phyloP scores from a whole-genome alignment of 2,113 vertebrate species.

The Conger conger region DNA sequence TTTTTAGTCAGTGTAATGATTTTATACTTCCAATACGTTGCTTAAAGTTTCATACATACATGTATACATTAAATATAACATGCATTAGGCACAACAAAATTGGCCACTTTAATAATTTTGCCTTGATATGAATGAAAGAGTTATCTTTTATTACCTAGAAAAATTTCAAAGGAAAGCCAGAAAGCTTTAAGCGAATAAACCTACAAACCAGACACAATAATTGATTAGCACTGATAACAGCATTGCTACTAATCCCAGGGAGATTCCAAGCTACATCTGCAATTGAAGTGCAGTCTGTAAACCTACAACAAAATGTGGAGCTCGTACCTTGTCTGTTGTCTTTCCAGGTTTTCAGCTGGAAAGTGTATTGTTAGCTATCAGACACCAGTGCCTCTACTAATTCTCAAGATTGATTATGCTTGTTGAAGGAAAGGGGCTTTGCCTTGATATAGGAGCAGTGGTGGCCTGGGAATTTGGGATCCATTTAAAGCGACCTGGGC shows the following conservation, averaged over 20 bases:
- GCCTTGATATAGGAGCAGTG: not conserved
- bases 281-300: not conserved
- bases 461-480: not conserved
- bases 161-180: not conserved
- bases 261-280: not conserved
- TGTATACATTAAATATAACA: too few relatives aligned
- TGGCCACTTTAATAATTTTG: too few relatives aligned
- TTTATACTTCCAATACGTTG: not conserved
- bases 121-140: not conserved
- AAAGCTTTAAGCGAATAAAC: not conserved
- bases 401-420: constrained; percentile 13
- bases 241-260: not conserved
- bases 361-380: not conserved
- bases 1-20: not conserved
- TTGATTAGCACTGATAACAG: not conserved
- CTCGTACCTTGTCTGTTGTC: not conserved
- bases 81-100: too few relatives aligned
- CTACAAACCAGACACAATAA: not conserved
- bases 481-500: not conserved
- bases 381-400: not conserved
- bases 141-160: not conserved
- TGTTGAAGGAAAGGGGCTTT: not conserved
- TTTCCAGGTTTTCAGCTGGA: not conserved
- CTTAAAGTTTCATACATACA: too few relatives aligned
- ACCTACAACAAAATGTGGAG: not conserved